phyloP scores from a whole-genome alignment of 1,140 invertebrate species.

The Choristoneura fumiferana region DNA sequence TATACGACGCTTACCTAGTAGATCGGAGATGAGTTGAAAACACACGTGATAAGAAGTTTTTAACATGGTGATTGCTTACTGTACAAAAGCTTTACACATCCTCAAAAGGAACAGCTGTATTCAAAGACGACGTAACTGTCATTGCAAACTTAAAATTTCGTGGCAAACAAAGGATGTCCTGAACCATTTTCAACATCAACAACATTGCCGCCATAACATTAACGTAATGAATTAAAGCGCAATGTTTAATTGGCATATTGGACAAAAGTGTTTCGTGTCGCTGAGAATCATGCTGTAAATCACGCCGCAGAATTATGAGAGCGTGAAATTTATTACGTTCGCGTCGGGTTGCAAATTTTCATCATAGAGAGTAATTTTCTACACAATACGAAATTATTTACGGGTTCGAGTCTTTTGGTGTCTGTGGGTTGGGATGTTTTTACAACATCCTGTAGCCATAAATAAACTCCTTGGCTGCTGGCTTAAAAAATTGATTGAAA shows the following conservation, averaged over 20 bases:
- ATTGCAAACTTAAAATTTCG: not conserved
- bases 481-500: too few species aligned
- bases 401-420: constrained; percentile 25
- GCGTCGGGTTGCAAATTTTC: constrained; percentile 62
- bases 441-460: not conserved
- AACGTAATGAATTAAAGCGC: constrained; percentile 27
- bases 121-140: constrained; percentile 1
- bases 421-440: not conserved
- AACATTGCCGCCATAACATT: constrained; percentile 14
- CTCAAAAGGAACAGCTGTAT: too few species aligned
- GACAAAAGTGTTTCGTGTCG: constrained; percentile 43
- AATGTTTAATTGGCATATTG: constrained; percentile 44
- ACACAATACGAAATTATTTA: constrained; percentile 51
- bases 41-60: too few species aligned
- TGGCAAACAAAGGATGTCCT: too few species aligned
- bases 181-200: too few species aligned
- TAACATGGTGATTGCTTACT: too few species aligned
- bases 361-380: constrained; percentile 48
- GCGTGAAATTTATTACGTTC: constrained; percentile 63
- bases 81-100: too few species aligned
- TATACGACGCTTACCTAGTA: too few species aligned
- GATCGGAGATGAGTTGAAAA: too few species aligned
- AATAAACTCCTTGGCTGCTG: not conserved
- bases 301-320: constrained; percentile 57
- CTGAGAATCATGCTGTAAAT: constrained; percentile 53